phyloP scores from a whole-genome alignment of 2,113 vertebrate genomes.

The Eretmochelys imbricata region DNA sequence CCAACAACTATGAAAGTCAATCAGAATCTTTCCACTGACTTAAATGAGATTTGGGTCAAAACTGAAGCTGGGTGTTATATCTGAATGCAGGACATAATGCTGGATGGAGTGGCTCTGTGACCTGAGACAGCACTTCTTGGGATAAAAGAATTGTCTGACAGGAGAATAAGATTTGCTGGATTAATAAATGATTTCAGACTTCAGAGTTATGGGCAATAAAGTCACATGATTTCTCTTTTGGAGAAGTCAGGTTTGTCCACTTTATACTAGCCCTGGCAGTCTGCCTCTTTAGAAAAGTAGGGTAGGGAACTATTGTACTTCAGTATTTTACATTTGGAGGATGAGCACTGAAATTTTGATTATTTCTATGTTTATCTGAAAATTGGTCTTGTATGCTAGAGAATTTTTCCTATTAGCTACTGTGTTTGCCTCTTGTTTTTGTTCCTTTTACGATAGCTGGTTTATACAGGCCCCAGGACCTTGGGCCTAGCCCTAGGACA shows the following conservation, averaged over 20 bases:
- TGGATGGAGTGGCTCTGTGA: neutral
- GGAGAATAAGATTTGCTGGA: neutral
- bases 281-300: neutral
- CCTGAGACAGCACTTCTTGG: neutral
- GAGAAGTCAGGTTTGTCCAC: neutral
- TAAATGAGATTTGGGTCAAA: neutral
- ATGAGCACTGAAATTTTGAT: neutral
- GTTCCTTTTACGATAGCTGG: neutral
- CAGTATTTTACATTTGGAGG: neutral
- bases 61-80: neutral
- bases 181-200: neutral
- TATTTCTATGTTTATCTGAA: neutral
- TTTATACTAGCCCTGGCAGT: neutral
- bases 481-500: neutral
- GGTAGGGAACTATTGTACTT: neutral
- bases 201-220: neutral
- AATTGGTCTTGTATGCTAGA: neutral
- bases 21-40: neutral
- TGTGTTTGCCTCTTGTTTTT: neutral
- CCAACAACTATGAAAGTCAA: neutral
- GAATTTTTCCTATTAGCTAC: neutral
- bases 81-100: neutral
- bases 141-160: neutral
- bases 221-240: neutral
- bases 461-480: neutral